Evolutionary conservation across 1,140 invertebrate species (phyloP).

Genomic region (Pollicipes pollicipes): DNA sequence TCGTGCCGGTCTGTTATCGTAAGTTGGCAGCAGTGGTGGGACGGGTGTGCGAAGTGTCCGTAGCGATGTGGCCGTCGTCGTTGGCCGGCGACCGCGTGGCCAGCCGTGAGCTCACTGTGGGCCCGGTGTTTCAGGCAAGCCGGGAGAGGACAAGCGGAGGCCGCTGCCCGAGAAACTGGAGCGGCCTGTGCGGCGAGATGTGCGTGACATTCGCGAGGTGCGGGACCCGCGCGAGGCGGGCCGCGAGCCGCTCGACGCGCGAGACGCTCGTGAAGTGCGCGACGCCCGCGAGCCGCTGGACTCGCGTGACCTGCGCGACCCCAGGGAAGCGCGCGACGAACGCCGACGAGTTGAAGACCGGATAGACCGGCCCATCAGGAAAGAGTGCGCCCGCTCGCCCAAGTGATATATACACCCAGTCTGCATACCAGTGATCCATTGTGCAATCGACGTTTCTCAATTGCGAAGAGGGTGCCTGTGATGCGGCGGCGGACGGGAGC

Average conservation of each 20-base stretch:
- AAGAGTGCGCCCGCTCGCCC: background rate
- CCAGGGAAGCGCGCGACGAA: background rate
- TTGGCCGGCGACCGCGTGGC: too few relatives aligned
- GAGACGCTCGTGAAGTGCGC: background rate
- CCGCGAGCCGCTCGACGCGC: background rate
- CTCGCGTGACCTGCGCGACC: background rate
- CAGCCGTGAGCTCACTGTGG: background rate
- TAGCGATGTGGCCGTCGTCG: too few relatives aligned
- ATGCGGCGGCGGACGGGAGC: background rate
- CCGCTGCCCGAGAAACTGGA: background rate
- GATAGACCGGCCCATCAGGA: background rate
- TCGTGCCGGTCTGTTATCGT: too few relatives aligned
- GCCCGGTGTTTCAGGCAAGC: background rate
- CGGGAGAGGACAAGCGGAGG: background rate
- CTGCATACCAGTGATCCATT: background rate
- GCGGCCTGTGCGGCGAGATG: background rate
- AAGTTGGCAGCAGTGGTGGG: too few relatives aligned
- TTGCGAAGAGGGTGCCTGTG: background rate
- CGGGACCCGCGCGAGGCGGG: background rate
- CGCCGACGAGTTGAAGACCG: background rate
- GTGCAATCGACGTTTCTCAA: conserved; percentile 1
- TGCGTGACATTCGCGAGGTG: background rate
- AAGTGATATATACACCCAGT: background rate
- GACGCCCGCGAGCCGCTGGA: background rate
- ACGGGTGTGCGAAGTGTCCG: too few relatives aligned